Base-by-base conservation (phyloP, 2,113 vertebrate species). In the Perccottus glenii region DNA sequence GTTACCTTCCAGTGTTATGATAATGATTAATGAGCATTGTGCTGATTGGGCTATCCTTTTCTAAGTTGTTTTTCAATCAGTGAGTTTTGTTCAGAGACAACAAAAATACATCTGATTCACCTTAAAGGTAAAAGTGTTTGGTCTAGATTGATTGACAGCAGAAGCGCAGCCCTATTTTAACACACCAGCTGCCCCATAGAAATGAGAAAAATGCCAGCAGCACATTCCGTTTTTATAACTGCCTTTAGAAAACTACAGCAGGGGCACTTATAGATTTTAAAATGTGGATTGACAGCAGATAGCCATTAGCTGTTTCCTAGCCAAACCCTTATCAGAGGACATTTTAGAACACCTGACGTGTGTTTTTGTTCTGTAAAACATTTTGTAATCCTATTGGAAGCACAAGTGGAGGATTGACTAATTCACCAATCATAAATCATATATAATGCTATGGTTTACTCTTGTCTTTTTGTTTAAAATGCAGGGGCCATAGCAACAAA, bases 91-190 rank as follows among this genome's bases (percentile, higher is more conserved):
- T 66, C 38, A 40, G 47, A 36, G 33, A 68, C 5, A 27, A 66
- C 61, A 48, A 9, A 12, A 35, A 7, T 16, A 58, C 27, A 16
- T 62, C 27, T 55, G 55, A 56, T 45, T 70, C 33, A 59, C 56
- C 47, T 27, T 40, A 14, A 71, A 77, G 72, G 70, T 75, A 69
- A 81, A 70, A 77, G 65, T 15, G 1, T 44, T 60, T 53, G 58
- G 67, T 73, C 48, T 51, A 16, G 46, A 71, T 63, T 89, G 85
- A 88, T 33, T 87, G 87, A 89, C 85, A 80, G 80, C 64, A 9
- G 44, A 19, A 55, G 60, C 4, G 45, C 73, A 67, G 35, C 73
- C 75, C 57, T 75, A 15, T 59, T 67, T 81, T 80, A 76, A 60
- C 45, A 64, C 66, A 60, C 47, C 68, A 80, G 53, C 81, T 79